Percentiles rank a stretch among this genome's conserved stretches.
phyloP scores from a whole-genome alignment of 2,113 vertebrate species.

The Verasper variegatus region DNA sequence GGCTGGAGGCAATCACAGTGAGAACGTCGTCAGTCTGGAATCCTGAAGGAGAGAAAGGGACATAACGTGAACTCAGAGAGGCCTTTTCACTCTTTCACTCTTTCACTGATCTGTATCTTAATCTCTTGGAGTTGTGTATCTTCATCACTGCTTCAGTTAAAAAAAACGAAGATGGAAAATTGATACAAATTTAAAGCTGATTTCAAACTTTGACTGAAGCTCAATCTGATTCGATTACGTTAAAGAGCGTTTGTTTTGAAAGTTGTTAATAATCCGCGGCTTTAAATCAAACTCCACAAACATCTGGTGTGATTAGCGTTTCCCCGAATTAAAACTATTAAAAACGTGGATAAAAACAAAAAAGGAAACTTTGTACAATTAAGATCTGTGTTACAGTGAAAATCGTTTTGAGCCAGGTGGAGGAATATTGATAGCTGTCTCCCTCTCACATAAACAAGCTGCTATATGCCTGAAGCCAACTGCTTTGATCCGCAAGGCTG shows the following conservation, averaged over 20 bases:
- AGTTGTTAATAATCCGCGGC: neutral
- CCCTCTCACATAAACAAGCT: conserved; percentile 39
- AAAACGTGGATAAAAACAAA: neutral
- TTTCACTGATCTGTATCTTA: too few species aligned
- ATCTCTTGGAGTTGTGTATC: neutral
- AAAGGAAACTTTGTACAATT: conserved; percentile 6
- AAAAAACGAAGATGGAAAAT: neutral
- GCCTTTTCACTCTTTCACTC: neutral
- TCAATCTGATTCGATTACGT: neutral
- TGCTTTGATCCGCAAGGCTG: conserved; percentile 44
- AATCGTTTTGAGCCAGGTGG: conserved; percentile 10
- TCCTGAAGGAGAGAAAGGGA: conserved; percentile 66
- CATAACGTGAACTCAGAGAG: neutral
- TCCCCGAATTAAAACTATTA: neutral
- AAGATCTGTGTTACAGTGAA: conserved; percentile 8
- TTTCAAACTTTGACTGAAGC: neutral
- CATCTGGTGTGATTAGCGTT: neutral
- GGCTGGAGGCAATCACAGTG: conserved; percentile 65
- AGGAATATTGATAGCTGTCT: conserved; percentile 49
- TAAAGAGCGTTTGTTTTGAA: neutral
- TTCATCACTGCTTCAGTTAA: neutral
- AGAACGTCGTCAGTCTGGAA: conserved; percentile 49
- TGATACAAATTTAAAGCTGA: neutral
- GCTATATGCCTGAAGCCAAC: conserved; percentile 38
- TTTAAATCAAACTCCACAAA: neutral